phyloP scores from a whole-genome alignment of 2,113 vertebrate species.

The Halichoeres trimaculatus region DNA sequence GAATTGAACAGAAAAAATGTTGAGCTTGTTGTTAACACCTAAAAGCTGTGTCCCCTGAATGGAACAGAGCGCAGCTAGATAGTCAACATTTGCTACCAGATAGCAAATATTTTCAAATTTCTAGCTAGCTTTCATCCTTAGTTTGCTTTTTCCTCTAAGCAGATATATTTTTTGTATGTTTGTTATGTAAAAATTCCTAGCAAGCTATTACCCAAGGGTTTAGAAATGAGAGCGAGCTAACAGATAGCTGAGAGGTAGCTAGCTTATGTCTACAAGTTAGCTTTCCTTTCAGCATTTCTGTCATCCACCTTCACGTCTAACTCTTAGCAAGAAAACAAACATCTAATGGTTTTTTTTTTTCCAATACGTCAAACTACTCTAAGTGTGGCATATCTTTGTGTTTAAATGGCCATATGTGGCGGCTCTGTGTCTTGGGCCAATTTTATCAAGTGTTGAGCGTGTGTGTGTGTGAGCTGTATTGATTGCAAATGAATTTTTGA shows the following conservation, averaged over 20 bases:
- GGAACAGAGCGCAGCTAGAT: not conserved
- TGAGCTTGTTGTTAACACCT: not conserved
- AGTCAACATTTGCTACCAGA: not conserved
- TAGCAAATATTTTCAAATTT: not conserved
- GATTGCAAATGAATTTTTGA: conserved; percentile 73
- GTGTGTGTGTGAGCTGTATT: conserved; percentile 42
- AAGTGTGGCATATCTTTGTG: conserved; percentile 36
- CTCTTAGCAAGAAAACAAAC: not conserved
- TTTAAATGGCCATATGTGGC: conserved; percentile 43
- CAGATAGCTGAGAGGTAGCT: not conserved
- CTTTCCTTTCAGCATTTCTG: not conserved
- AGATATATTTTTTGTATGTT: no score
- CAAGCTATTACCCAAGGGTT: not conserved
- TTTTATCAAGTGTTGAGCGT: conserved; percentile 49
- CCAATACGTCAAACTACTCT: conserved; percentile 26
- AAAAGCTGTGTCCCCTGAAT: not conserved
- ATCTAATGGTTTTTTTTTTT: not conserved
- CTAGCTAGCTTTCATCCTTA: not conserved
- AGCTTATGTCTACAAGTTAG: not conserved
- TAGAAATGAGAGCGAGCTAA: not conserved
- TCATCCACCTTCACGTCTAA: not conserved
- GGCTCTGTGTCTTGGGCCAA: conserved; percentile 43
- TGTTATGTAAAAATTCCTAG: not conserved
- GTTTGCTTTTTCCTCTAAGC: no score
- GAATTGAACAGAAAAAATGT: not conserved